Percentiles rank a stretch among this genome's conserved stretches.
These are phyloP conservation scores for Laterallus jamaicensis DNA, from an alignment of 2,113 vertebrate genomes.

Conservation along the genomic window DNA sequence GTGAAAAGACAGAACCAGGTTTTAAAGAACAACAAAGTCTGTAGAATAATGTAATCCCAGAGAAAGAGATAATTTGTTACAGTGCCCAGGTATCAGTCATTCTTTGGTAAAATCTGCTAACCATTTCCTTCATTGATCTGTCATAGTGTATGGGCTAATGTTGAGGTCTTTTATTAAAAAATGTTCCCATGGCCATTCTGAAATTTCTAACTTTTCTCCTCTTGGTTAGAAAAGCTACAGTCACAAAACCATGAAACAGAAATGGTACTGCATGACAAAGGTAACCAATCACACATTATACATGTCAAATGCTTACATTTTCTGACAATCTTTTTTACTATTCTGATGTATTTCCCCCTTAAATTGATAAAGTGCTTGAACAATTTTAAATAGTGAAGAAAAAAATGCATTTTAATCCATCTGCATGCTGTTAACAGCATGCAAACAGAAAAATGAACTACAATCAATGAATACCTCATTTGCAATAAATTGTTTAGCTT, in stretches of 20 bases:
- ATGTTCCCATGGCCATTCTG: not conserved
- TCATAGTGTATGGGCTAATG: not conserved
- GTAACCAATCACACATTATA: not conserved
- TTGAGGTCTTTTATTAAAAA: not conserved
- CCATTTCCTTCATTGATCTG: not conserved
- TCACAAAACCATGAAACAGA: not conserved
- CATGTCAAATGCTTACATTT: accelerated
- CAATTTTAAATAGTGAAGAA: not conserved
- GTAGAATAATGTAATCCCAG: not conserved
- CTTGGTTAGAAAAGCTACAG: not conserved
- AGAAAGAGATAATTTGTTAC: not conserved
- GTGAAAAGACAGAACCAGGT: not conserved
- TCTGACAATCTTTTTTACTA: not conserved
- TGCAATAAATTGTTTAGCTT: not conserved
- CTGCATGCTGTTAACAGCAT: not conserved
- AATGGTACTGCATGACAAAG: not conserved
- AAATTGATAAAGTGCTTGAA: not conserved
- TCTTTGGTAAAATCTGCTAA: not conserved
- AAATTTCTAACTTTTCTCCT: not conserved
- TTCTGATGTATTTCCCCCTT: not conserved
- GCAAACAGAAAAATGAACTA: not conserved
- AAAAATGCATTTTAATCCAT: not conserved
- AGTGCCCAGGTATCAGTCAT: not conserved
- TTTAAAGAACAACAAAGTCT: not conserved
- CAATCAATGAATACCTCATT: not conserved